Evolutionary conservation across 2,113 vertebrate species (phyloP), one percentile per base, ranked within the genome.

Genomic region (Podocnemis expansa): DNA sequence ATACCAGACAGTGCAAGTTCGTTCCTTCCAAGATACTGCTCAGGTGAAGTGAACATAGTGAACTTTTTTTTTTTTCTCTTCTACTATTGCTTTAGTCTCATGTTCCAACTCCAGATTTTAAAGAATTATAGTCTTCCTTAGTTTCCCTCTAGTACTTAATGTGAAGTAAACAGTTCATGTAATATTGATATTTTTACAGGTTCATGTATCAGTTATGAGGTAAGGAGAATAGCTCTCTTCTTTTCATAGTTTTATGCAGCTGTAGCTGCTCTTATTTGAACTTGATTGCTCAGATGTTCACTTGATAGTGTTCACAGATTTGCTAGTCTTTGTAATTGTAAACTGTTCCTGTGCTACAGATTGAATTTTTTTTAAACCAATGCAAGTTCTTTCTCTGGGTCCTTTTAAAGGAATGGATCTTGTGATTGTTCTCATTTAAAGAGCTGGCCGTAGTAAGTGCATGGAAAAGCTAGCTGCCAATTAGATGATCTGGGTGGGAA

Each of bases 1-100:
- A 2, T 95, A 97, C 27, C 98, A 98, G 49, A 67, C 93, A 13
- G 4, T 88, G 55, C 97, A 97, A 24, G 87, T 95, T 90, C 7
- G 95, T 7, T 60, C 96, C 49, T 96, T 97, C 87, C 97, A 96
- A 79, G 89, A 83, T 78, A 56, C 91, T 25, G 84, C 78, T 85
- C 97, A 97, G 95, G 98, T 98, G 94, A 93, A 80, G 63, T 43
- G 93, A 51, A 84, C 4, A 51, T 0, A 70, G n/a, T 21, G 73
- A 88, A 51, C 1, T 6, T 14, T 55, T 34, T 75, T 75, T 41
- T 27, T 25, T 27, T 27, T 58, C 25, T 29, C 56, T 8, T 25
- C 22, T 41, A 5, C 38, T 80, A 54, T 70, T 1, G 6, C 80
- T 63, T 19, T 58, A 2, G 91, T 27, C n/a, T 89, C 63, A 8